Evolutionary conservation across 2,113 vertebrate genomes (phyloP), one percentile per base, ranked within the genome.

Genomic region (Eulacestoma nigropectus): DNA sequence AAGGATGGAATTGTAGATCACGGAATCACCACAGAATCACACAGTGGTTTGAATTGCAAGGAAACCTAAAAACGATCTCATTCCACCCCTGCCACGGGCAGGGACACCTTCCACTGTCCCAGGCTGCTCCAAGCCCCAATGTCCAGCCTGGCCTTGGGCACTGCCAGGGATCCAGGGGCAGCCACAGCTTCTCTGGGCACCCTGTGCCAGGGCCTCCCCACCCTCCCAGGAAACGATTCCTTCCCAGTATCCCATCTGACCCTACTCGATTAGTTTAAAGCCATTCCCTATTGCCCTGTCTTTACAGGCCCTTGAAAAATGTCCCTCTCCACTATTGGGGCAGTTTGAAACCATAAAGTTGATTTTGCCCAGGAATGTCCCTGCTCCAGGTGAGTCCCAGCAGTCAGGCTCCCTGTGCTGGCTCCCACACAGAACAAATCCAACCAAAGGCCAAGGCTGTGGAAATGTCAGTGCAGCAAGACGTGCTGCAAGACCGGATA

Each of bases 371-470:
- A 8, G 3, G 19, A 16, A 7, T 21, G 15, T 23, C 30, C 68
- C 29, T 21, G 60, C 57, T 29, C 41, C 62, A 14, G 32, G 27
- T 3, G 52, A 16, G 9, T 6, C 27, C 32, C 46, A 30, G 15
- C 27, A 41, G 32, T 0, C 64, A 39, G 69, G 10, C 16, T 53
- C 29, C 42, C 52, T n/a, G 32, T 7, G 41, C 60, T 50, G 62
- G 17, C 17, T 46, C 35, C 32, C 42, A 33, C 44, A 30, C 30
- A 10, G n/a, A 10, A 4, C 11, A 72, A 57, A 79, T 1, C 27
- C n/a, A 52, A 3, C 4, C 27, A 23, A 1, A 35, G 9, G 11
- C 30, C 23, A 1, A 16, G 8, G 17, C 7, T 3, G 6, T 5
- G 63, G 90, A 21, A 44, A 19, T 12, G 29, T 5, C 3, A 13